Evolutionary conservation across 2,888 invertebrate genomes (phyloP).

Genomic region (Seladonia tumulorum): DNA sequence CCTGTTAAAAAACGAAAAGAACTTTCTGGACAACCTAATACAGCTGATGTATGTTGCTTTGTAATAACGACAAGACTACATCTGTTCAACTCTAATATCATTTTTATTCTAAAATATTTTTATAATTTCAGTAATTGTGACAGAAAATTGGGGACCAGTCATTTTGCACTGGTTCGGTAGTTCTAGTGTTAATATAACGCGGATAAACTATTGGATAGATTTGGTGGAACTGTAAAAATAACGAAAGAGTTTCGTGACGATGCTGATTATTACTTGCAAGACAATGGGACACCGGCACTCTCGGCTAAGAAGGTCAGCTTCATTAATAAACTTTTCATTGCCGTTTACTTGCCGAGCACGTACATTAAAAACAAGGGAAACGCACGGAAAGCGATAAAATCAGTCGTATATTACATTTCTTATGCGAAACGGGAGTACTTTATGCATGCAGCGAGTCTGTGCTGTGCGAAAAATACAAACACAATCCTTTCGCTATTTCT

Average conservation of each 20-base stretch:
- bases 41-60: too few relatives aligned
- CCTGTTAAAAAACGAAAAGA: too few relatives aligned
- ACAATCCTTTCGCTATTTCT: slow-evolving; percentile 19
- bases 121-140: too few relatives aligned
- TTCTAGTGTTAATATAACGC: too few relatives aligned
- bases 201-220: background rate
- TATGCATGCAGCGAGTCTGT: slow-evolving; percentile 13
- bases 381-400: slow-evolving; percentile 19
- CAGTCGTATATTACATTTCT: slow-evolving; percentile 22
- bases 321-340: slow-evolving; percentile 11
- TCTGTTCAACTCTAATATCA: too few relatives aligned
- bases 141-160: too few relatives aligned
- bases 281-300: background rate
- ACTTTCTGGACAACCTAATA: too few relatives aligned
- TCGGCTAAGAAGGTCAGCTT: background rate
- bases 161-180: too few relatives aligned
- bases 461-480: slow-evolving; percentile 15
- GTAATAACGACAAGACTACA: too few relatives aligned
- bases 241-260: background rate
- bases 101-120: too few relatives aligned
- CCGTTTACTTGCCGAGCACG: background rate
- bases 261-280: background rate
- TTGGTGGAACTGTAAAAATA: background rate
- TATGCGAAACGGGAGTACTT: slow-evolving; percentile 4
- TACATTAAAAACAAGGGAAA: slow-evolving; percentile 4